phyloP scores from a whole-genome alignment of 2,797 vertebrate genomes.

The Pseudocheirus occidentalis region DNA sequence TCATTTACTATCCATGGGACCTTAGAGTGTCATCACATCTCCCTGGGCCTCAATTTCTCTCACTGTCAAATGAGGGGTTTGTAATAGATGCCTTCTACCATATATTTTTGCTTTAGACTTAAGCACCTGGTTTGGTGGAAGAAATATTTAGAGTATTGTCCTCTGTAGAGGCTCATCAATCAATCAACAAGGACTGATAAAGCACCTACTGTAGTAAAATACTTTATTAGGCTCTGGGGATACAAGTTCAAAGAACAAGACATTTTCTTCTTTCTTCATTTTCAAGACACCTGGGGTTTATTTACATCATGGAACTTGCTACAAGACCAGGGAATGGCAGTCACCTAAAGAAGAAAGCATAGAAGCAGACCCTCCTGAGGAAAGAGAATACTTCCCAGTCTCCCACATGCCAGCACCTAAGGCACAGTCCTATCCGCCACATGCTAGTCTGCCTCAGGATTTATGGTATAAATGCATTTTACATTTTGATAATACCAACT shows the following conservation, averaged over 20 bases:
- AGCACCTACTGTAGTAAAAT: background rate
- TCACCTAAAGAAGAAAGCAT: background rate
- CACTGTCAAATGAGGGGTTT: background rate
- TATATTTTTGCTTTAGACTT: background rate
- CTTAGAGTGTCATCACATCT: background rate
- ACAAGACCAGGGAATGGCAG: background rate
- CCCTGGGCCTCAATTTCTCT: constrained; percentile 17
- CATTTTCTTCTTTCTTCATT: background rate
- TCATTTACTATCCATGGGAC: background rate
- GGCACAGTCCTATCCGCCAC: background rate
- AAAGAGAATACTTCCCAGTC: background rate
- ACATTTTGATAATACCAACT: background rate
- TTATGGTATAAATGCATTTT: background rate
- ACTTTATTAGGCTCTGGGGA: background rate
- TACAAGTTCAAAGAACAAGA: background rate
- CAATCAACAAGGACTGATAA: background rate
- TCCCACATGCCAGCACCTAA: background rate
- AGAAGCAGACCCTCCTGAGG: background rate
- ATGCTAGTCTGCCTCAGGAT: background rate
- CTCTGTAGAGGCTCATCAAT: background rate
- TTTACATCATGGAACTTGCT: background rate
- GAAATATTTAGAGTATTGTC: background rate
- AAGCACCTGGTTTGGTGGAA: background rate
- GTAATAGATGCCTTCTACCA: background rate
- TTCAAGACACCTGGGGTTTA: background rate